Percentiles rank a stretch among this genome's conserved stretches.
Evolutionary conservation across 2,888 invertebrate genomes (phyloP).

Genomic region (Tanytarsus gracilentus): DNA sequence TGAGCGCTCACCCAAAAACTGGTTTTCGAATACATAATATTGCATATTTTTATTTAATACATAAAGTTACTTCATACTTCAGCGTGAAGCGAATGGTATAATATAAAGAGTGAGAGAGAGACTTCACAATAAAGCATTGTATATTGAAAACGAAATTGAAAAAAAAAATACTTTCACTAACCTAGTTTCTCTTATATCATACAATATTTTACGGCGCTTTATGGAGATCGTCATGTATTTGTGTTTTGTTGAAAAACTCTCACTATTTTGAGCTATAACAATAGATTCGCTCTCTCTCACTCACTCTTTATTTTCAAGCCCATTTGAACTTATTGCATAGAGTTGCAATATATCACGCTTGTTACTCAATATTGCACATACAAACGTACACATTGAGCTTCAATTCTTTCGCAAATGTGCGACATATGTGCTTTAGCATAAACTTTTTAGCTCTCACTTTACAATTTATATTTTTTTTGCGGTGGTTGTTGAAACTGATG

Average conservation of each 20-base stretch:
- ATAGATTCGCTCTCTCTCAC: background rate
- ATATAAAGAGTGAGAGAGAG: slow-evolving; percentile 13
- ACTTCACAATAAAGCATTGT: slow-evolving; percentile 28
- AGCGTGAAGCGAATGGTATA: slow-evolving; percentile 21
- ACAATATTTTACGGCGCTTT: slow-evolving; percentile 19
- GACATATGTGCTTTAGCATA: too few species aligned
- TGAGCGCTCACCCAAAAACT: slow-evolving; percentile 9
- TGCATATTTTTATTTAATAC: slow-evolving; percentile 28
- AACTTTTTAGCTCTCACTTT: too few species aligned
- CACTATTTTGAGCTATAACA: background rate
- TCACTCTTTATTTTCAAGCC: background rate
- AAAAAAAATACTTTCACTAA: slow-evolving; percentile 28
- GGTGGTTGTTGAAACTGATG: too few species aligned
- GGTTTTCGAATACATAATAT: slow-evolving; percentile 27
- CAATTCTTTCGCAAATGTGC: slow-evolving; percentile 16
- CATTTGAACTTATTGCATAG: slow-evolving; percentile 21
- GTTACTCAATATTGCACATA: slow-evolving; percentile 23
- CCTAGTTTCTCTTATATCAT: slow-evolving; percentile 28
- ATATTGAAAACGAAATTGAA: slow-evolving; percentile 29
- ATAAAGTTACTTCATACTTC: slow-evolving; percentile 29
- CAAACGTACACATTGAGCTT: background rate
- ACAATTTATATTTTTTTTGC: too few species aligned
- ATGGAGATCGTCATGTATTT: slow-evolving; percentile 21
- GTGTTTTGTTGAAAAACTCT: background rate
- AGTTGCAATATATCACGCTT: slow-evolving; percentile 18